phyloP scores from a whole-genome alignment of 2,888 invertebrate species.

The Megalurothrips usitatus region DNA sequence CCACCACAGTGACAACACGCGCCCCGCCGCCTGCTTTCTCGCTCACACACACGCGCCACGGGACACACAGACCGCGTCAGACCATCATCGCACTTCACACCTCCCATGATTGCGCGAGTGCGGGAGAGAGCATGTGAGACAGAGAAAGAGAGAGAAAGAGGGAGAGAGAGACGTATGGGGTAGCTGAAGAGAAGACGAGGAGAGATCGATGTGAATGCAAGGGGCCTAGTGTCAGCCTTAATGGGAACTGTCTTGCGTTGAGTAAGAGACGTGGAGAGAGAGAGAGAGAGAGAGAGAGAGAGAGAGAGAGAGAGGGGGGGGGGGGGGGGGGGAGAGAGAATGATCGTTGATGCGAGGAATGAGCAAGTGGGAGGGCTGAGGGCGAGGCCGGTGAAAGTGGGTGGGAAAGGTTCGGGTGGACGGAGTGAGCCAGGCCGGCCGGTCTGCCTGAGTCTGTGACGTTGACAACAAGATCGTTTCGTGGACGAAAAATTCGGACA shows the following conservation, averaged over 20 bases:
- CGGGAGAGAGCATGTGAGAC: background rate
- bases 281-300: background rate
- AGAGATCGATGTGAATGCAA: background rate
- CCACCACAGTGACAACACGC: too few species aligned
- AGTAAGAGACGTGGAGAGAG: background rate
- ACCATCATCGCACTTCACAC: background rate
- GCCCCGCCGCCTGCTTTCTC: background rate
- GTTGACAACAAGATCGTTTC: too few species aligned
- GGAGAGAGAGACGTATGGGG: background rate
- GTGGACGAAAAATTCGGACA: too few species aligned
- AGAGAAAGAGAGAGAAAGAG: background rate
- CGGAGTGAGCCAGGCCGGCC: too few species aligned
- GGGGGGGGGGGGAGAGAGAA: background rate
- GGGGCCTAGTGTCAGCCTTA: slow-evolving; percentile 14
- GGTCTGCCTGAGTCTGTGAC: too few species aligned
- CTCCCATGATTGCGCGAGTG: background rate
- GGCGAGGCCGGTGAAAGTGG: background rate
- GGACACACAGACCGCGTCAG: too few species aligned
- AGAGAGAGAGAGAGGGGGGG: background rate
- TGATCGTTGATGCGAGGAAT: background rate
- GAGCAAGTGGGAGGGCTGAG: background rate
- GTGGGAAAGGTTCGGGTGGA: too few species aligned
- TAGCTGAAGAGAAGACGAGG: background rate
- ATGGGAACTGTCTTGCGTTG: slow-evolving; percentile 6
- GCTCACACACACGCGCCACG: too few species aligned